These are phyloP conservation scores for Rhinichthys osculus DNA, from an alignment of 2,797 vertebrate species.

Conservation along the genomic window DNA sequence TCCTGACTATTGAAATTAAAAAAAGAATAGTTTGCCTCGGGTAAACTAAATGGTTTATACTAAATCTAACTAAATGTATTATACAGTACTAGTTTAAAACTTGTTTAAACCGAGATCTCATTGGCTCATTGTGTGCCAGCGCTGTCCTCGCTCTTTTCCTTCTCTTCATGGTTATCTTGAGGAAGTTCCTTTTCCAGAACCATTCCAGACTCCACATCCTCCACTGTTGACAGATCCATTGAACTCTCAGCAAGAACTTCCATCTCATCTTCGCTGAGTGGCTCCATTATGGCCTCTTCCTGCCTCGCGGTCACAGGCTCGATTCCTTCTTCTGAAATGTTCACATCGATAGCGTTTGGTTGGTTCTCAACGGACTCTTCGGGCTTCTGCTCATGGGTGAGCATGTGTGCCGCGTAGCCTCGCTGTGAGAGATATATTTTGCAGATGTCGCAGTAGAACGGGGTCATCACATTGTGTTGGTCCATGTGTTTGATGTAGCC, in stretches of 20 bases:
- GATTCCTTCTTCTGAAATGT: background rate
- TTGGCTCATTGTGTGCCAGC: background rate
- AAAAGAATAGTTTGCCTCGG: background rate
- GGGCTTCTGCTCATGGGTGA: constrained; percentile 58
- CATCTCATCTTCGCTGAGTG: background rate
- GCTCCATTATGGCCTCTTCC: background rate
- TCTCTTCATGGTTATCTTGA: constrained; percentile 11
- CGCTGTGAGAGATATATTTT: constrained; percentile 69
- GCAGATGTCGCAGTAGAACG: constrained; percentile 67
- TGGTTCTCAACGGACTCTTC: background rate
- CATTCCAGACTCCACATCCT: constrained; percentile 20
- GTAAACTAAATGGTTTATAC: background rate
- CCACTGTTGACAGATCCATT: background rate
- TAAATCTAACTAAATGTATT: background rate
- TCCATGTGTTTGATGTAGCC: constrained; percentile 67
- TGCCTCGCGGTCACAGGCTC: background rate
- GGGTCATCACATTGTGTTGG: constrained; percentile 66
- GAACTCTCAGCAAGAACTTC: background rate
- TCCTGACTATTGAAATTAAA: background rate
- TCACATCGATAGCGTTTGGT: background rate
- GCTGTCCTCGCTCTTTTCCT: background rate
- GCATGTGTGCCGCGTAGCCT: constrained; percentile 64
- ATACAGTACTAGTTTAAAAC: background rate
- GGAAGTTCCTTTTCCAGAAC: constrained; percentile 3
- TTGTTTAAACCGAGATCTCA: background rate